phyloP scores from a whole-genome alignment of 2,888 invertebrate species.

The Nomada fucata region DNA sequence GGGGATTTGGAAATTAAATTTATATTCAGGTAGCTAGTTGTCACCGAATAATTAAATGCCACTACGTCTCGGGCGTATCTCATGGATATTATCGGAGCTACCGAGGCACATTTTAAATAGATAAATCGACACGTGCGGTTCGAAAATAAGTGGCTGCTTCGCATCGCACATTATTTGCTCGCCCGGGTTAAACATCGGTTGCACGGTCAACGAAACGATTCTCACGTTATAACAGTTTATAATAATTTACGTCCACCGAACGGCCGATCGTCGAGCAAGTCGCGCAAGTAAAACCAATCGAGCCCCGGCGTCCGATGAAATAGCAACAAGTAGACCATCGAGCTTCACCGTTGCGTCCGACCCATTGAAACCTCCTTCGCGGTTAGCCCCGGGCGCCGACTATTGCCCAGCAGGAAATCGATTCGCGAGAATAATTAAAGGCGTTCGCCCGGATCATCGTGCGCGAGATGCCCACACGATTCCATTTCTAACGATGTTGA shows the following conservation, averaged over 20 bases:
- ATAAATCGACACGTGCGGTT: too few species aligned
- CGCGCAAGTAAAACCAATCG: background rate
- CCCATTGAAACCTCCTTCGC: background rate
- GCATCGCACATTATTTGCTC: background rate
- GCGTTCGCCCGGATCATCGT: constrained; percentile 2
- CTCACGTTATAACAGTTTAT: too few species aligned
- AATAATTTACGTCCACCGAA: background rate
- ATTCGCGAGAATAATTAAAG: constrained; percentile 46
- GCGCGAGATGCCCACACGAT: constrained; percentile 32
- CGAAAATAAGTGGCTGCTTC: too few species aligned
- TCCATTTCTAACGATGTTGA: constrained; percentile 45
- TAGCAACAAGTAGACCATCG: constrained; percentile 14
- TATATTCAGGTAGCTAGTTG: too few species aligned
- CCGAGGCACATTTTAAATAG: too few species aligned
- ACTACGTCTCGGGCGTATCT: too few species aligned
- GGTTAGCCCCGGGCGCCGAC: background rate
- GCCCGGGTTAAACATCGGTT: background rate
- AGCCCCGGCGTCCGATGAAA: background rate
- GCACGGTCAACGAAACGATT: background rate
- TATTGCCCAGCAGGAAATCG: constrained; percentile 39
- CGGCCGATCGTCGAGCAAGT: background rate
- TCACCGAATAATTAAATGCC: too few species aligned
- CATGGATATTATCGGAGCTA: too few species aligned
- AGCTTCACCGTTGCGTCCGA: constrained; percentile 1
- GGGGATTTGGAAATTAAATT: background rate